Base-by-base conservation (phyloP, 1,140 invertebrate species). In the Trypoxylus dichotomus region DNA sequence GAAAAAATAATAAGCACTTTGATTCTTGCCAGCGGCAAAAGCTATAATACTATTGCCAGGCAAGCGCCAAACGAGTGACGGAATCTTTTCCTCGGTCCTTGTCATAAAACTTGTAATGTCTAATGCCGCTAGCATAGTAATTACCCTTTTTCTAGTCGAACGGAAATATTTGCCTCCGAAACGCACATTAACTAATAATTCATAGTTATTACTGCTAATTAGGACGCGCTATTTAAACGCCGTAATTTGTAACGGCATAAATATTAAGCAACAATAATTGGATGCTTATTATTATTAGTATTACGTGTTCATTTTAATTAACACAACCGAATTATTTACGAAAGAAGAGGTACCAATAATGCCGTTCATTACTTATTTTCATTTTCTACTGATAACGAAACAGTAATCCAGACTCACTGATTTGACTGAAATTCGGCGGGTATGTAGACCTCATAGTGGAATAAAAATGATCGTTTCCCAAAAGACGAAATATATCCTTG, bases 1-100 rank as follows among this genome's bases (percentile, higher is more conserved):
- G 60, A 68, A 68, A 68, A 68, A 68, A 68, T 68, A 68, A 68
- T 68, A 68, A 68, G 60, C 60, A 68, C 60, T 68, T 68, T 68
- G 60, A 68, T 68, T 68, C 60, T 24, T 68, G 24, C 60, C 60
- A 68, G 11, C 60, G 60, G 60, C 60, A 68, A 27, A 68, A 68
- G 24, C 60, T 29, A 68, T 68, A 25, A 68, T 68, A 21, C 27
- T 29, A 24, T 29, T 68, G 24, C 60, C 60, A 24, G 10, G 60
- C 21, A 11, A 29, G 60, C 60, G 24, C 60, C 19, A 6, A 29
- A 24, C 19, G 25, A 24, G 47, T 25, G 60, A 68, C 7, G 27
- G 60, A 68, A 68, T 29, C 60, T 68, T 68, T 68, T 68, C 60
- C 27, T 2, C 2, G 3, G 27, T 24, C 47, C 19, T 54, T n/a